Base-by-base conservation (phyloP, 2,888 invertebrate species). In the Seira musarum region DNA sequence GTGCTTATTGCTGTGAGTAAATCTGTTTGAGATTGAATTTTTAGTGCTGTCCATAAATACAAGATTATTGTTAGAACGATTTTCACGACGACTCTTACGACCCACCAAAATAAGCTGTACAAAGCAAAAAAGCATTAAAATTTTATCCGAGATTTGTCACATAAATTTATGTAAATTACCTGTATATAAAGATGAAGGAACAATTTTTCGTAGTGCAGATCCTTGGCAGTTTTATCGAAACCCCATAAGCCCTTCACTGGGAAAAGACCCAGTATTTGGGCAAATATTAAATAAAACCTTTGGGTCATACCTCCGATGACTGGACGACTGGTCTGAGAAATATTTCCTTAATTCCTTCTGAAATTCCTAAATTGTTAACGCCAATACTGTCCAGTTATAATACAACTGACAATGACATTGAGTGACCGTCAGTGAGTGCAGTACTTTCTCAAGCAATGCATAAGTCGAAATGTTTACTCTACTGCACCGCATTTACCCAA, bases 261-360 rank as follows among this genome's bases (percentile, higher is more conserved):
- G 24, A 75, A 75, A 19, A 75, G 15, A 6, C 75, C 75, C 40
- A 75, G 19, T 1, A 75, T 5, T 40, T 60, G 67, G 49, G 75
- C 60, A 30, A 68, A 15, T 15, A 46, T 35, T 2, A 67, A 67
- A n/a, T n/a, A 49, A 49, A 49, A 49, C 2, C 15, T 49, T 49
- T 13, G 49, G 30, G 3, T 8, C 30, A 30, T 30, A 8, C 8
- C 15, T 49, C 15, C 49, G n/a, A n/a, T n/a, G n/a, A n/a, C n/a
- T n/a, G n/a, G n/a, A n/a, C n/a, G n/a, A n/a, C n/a, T n/a, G n/a
- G n/a, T n/a, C n/a, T n/a, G n/a, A n/a, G n/a, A n/a, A n/a, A n/a
- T n/a, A n/a, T n/a, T n/a, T n/a, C n/a, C n/a, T n/a, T n/a, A n/a
- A n/a, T n/a, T n/a, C n/a, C n/a, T n/a, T n/a, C n/a, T n/a, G n/a